phyloP scores from a whole-genome alignment of 2,797 vertebrate genomes.

The Toxotes lorentzi region DNA sequence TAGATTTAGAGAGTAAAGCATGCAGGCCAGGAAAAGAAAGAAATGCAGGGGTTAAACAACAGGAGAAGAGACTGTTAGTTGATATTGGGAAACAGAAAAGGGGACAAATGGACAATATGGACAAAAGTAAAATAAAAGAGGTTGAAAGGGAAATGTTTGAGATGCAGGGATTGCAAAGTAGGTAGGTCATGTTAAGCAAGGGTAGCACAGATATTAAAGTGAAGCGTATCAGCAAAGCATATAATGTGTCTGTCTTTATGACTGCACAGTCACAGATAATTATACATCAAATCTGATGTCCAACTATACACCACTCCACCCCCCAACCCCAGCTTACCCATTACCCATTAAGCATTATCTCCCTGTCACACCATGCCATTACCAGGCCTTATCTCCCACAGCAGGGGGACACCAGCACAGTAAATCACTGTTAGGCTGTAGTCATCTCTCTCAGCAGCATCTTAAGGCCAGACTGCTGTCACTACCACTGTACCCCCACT shows the following conservation, averaged over 20 bases:
- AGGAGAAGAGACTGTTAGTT: background rate
- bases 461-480: constrained; percentile 46
- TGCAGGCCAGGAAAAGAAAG: constrained; percentile 34
- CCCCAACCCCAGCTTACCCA: constrained; percentile 49
- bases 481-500: constrained; percentile 15
- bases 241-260: constrained; percentile 50
- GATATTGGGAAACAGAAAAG: constrained; percentile 10
- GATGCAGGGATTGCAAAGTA: constrained; percentile 44
- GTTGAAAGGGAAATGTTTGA: constrained; percentile 21
- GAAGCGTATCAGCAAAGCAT: constrained; percentile 29
- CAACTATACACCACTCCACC: constrained; percentile 13
- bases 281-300: too few species aligned
- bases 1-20: constrained; percentile 45
- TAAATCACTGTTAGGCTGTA: constrained; percentile 67
- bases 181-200: constrained; percentile 20
- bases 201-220: constrained; percentile 21
- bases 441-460: constrained; percentile 50
- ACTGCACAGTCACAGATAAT: constrained; percentile 61
- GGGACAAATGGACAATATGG: constrained; percentile 23
- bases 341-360: constrained; percentile 65
- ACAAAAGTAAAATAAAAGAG: constrained; percentile 15
- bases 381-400: constrained; percentile 73
- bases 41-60: constrained; percentile 34
- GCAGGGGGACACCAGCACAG: constrained; percentile 46
- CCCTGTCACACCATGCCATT: constrained; percentile 70